phyloP scores from a whole-genome alignment of 2,888 invertebrate genomes.

The Amiota communis region DNA sequence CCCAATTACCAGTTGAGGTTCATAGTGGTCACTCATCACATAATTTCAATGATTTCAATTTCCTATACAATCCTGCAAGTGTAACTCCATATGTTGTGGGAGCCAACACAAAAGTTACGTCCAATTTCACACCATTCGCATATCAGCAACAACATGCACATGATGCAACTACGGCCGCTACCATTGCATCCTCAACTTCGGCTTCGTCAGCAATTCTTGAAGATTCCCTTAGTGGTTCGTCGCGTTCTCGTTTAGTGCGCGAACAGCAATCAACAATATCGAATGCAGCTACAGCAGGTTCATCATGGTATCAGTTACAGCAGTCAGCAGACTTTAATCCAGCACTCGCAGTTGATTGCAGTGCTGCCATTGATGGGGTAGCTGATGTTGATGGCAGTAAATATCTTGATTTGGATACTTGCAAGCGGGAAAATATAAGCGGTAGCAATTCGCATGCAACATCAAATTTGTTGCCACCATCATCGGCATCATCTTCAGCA shows the following conservation, averaged over 20 bases:
- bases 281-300: slow-evolving; percentile 37
- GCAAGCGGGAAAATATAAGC: slow-evolving; percentile 64
- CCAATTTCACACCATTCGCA: slow-evolving; percentile 30
- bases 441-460: slow-evolving; percentile 45
- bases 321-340: slow-evolving; percentile 64
- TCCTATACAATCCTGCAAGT: slow-evolving; percentile 52
- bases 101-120: slow-evolving; percentile 23
- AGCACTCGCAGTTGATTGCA: slow-evolving; percentile 63
- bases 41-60: slow-evolving; percentile 54
- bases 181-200: slow-evolving; percentile 64
- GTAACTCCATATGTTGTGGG: slow-evolving; percentile 35
- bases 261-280: slow-evolving; percentile 31
- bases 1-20: slow-evolving; percentile 21
- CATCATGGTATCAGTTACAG: slow-evolving; percentile 52
- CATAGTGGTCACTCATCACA: background rate
- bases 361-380: slow-evolving; percentile 62
- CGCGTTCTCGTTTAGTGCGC: slow-evolving; percentile 10
- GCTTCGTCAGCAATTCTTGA: slow-evolving; percentile 38
- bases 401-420: slow-evolving; percentile 72
- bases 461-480: slow-evolving; percentile 44
- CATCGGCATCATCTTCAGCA: slow-evolving; percentile 60
- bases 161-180: slow-evolving; percentile 65
- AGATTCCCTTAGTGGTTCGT: slow-evolving; percentile 32
- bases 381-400: slow-evolving; percentile 58
- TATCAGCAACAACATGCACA: slow-evolving; percentile 39